phyloP scores from a whole-genome alignment of 2,113 vertebrate genomes.

The Guaruba guarouba region DNA sequence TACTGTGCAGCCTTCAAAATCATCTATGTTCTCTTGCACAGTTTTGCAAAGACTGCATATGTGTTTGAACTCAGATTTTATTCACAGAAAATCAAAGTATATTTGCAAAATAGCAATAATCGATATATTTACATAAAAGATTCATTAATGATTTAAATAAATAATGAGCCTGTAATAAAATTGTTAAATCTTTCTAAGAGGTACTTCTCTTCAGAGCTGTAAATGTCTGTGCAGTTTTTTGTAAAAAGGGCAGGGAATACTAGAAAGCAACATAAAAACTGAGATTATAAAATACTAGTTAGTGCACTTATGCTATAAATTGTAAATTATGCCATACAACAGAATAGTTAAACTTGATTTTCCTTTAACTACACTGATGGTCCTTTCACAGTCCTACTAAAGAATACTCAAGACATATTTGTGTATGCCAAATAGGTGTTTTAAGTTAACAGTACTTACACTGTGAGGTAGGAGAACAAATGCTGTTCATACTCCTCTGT shows the following conservation, averaged over 20 bases:
- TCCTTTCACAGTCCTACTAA: not conserved
- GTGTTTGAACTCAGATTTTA: not conserved
- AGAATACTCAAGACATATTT: not conserved
- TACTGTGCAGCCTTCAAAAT: not conserved
- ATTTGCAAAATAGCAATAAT: not conserved
- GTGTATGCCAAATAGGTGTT: not conserved
- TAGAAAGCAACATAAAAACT: not conserved
- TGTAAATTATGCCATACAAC: not conserved
- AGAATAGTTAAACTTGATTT: not conserved
- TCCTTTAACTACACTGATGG: not conserved
- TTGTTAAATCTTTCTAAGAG: constrained; percentile 10
- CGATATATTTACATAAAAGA: not conserved
- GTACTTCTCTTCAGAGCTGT: not conserved
- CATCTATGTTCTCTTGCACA: not conserved
- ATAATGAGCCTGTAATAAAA: constrained; percentile 36
- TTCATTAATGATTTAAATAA: constrained; percentile 35
- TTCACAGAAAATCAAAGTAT: not conserved
- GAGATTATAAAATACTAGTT: not conserved
- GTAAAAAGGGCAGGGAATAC: not conserved
- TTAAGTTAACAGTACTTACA: not conserved
- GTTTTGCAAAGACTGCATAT: not conserved
- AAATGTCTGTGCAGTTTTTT: not conserved
- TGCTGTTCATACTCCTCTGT: not conserved
- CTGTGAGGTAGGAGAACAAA: not conserved
- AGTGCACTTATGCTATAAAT: not conserved